Percentiles rank a stretch among this genome's conserved stretches.
Evolutionary conservation across 2,888 invertebrate genomes (phyloP).

Genomic region (Dryomyza anilis): DNA sequence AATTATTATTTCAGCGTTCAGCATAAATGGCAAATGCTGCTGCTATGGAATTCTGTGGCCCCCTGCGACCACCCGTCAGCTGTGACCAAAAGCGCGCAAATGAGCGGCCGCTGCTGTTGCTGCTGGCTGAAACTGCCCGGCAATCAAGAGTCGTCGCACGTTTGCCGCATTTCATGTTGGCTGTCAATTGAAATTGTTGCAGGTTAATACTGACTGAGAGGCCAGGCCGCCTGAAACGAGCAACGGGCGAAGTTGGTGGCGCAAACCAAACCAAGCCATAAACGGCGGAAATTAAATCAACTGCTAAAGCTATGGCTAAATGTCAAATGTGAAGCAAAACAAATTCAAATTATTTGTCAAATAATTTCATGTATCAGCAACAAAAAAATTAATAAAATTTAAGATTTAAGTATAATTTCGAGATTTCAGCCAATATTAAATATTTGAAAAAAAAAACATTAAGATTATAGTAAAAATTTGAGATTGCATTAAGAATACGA

Average conservation of each 20-base stretch:
- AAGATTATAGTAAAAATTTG: no score
- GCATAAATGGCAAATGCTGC: neutral
- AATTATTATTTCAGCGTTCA: neutral
- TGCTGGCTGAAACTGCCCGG: neutral
- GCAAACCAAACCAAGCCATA: neutral
- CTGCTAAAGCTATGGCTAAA: neutral
- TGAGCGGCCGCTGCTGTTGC: slow-evolving; percentile 9
- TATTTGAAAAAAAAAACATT: no score
- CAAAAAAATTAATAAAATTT: no score
- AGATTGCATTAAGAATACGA: no score
- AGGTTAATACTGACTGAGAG: neutral
- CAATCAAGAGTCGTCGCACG: slow-evolving; percentile 28
- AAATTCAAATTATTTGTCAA: no score
- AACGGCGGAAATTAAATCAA: neutral
- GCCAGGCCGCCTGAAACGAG: neutral
- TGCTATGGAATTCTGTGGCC: neutral
- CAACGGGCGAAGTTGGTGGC: no score
- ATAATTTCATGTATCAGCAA: no score
- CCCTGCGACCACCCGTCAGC: neutral
- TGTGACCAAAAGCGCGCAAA: slow-evolving; percentile 1
- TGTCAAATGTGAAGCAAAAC: no score
- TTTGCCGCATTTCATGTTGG: slow-evolving; percentile 25
- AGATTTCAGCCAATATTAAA: no score
- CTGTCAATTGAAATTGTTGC: slow-evolving; percentile 29
- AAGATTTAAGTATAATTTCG: no score